Base-by-base conservation (phyloP, 2,797 vertebrate genomes). In the Hyperoplus lanceolatus region DNA sequence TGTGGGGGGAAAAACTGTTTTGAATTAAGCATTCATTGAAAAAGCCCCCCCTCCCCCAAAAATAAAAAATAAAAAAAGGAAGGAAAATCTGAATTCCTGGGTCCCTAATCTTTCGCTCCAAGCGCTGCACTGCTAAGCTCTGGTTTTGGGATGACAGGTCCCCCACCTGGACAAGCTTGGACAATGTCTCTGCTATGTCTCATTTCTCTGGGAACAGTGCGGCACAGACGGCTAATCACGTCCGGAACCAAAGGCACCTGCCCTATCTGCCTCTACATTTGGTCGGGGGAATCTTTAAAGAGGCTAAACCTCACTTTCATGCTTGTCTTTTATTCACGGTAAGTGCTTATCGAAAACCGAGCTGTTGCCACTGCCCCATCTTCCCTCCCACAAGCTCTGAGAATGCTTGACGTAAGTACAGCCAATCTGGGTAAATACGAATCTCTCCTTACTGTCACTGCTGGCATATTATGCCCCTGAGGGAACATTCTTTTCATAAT, bases 401-500 rank as follows among this genome's bases (percentile, higher is more conserved):
- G 94, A 95, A 96, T 95, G 95, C 95, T 96, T 95, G 95, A 96
- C 95, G 96, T 96, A 96, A 96, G 96, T 96, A 96, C 94, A 95
- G 94, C 95, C 95, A 95, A 96, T 96, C 96, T 96, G 93, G 93
- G 95, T 96, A 96, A 96, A 96, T 96, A 95, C 89, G 91, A 96
- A 96, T 96, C 96, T 96, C 94, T 95, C 92, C 94, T 95, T 93
- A 92, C 95, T 96, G 95, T 96, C 96, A 96, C 94, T 95, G 95
- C 94, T 96, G 95, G 93, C 96, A 96, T 96, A 96, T 96, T 95
- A 96, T 95, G 94, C 95, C 96, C 95, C 96, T 95, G 95, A 95
- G 95, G 96, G 96, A 96, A 96, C 95, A 96, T 96, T 96, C 95
- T 96, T 96, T 96, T 96, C 95, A 96, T 96, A 96, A 96, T 96